Evolutionary conservation across 2,888 invertebrate genomes (phyloP).

Genomic region (Sarcophaga subvicina): DNA sequence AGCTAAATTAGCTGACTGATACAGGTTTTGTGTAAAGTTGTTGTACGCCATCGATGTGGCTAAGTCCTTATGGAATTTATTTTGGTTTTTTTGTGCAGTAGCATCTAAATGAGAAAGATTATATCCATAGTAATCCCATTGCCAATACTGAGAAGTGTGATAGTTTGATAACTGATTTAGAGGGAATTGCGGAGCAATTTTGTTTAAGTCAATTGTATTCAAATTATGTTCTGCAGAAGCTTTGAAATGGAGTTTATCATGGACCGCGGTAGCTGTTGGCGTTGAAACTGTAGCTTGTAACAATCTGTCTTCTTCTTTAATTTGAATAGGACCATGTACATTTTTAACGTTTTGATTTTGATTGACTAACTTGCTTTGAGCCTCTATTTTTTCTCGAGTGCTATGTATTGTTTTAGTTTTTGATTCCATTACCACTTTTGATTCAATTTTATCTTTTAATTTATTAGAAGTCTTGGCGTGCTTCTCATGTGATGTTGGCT

Average conservation of each 20-base stretch:
- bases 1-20: slow-evolving; percentile 79
- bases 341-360: slow-evolving; percentile 52
- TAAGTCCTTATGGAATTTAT: slow-evolving; percentile 83
- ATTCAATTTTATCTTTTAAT: slow-evolving; percentile 50
- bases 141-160: slow-evolving; percentile 86
- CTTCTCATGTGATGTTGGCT: slow-evolving; percentile 48
- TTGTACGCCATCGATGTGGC: slow-evolving; percentile 81
- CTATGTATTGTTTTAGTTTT: slow-evolving; percentile 41
- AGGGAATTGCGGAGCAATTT: slow-evolving; percentile 85
- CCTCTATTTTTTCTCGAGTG: slow-evolving; percentile 53
- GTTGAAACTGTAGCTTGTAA: slow-evolving; percentile 68
- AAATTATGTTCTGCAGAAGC: slow-evolving; percentile 75
- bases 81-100: slow-evolving; percentile 84
- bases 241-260: slow-evolving; percentile 76
- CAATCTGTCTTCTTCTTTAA: slow-evolving; percentile 77
- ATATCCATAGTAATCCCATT: slow-evolving; percentile 85
- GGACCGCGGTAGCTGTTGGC: slow-evolving; percentile 61
- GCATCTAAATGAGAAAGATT: slow-evolving; percentile 84
- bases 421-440: slow-evolving; percentile 21
- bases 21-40: slow-evolving; percentile 80
- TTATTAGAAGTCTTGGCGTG: slow-evolving; percentile 60
- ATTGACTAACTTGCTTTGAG: slow-evolving; percentile 46
- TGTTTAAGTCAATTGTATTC: slow-evolving; percentile 82
- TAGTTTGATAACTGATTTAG: slow-evolving; percentile 87
- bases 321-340: slow-evolving; percentile 72